Conservation (phyloP, 2,797 vertebrate species). For the Ctenosaura bakeri region DNA sequence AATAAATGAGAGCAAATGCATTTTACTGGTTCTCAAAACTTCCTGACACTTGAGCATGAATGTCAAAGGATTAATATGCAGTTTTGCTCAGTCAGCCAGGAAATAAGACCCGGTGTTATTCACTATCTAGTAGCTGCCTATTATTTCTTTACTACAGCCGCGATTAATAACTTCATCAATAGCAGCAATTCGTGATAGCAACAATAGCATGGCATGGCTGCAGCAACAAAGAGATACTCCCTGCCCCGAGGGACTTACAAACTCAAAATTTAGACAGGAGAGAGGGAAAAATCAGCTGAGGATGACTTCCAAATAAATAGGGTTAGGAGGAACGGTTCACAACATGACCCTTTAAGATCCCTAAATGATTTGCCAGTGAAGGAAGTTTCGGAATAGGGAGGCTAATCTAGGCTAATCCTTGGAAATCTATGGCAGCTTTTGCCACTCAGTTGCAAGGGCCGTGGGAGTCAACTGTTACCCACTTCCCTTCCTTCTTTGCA, state of each 20-base stretch:
- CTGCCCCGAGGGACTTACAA: not conserved
- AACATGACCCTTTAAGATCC: too few species aligned
- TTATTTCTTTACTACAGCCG: not conserved
- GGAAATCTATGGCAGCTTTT: not conserved
- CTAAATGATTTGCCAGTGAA: not conserved
- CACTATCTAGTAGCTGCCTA: too few species aligned
- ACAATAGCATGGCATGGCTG: too few species aligned
- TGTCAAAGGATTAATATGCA: not conserved
- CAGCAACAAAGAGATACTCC: not conserved
- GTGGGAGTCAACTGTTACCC: not conserved
- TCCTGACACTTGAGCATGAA: not conserved
- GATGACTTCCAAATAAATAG: not conserved
- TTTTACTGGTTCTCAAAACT: not conserved
- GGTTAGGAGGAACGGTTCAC: not conserved
- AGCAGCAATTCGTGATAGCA: not conserved
- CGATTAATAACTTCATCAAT: too few species aligned
- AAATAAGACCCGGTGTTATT: not conserved
- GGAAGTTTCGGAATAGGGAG: not conserved
- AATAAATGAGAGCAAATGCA: not conserved
- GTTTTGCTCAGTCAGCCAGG: not conserved
- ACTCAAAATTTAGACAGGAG: too few species aligned
- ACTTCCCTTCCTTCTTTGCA: not conserved
- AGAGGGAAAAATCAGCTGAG: not conserved
- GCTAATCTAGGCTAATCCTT: not conserved
- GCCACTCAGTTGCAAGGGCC: too few species aligned